Evolutionary conservation across 2,888 invertebrate genomes (phyloP).

Genomic region (Hofmannophila pseudospretella): DNA sequence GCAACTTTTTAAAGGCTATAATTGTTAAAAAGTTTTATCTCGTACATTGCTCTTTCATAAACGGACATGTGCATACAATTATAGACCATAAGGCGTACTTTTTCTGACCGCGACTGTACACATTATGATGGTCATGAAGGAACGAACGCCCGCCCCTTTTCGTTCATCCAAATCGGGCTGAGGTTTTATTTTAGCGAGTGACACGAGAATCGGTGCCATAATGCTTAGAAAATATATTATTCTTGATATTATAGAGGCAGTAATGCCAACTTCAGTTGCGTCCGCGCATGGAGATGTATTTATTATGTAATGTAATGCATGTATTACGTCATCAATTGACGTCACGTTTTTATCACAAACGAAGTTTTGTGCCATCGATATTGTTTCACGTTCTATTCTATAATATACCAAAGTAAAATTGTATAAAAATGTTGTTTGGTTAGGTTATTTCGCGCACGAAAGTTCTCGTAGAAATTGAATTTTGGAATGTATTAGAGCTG

Average conservation of each 20-base stretch:
- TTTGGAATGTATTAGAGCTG: slow-evolving; percentile 4
- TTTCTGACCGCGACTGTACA: too few relatives aligned
- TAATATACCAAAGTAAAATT: slow-evolving; percentile 19
- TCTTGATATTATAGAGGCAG: slow-evolving; percentile 26
- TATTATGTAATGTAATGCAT: background rate
- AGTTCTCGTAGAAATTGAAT: slow-evolving; percentile 1
- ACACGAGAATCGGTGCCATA: too few relatives aligned
- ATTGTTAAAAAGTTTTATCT: too few relatives aligned
- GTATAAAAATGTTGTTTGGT: slow-evolving; percentile 16
- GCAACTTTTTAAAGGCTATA: too few relatives aligned
- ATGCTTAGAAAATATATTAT: slow-evolving; percentile 16
- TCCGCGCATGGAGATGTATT: slow-evolving; percentile 7
- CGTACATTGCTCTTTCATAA: too few relatives aligned
- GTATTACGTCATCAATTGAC: background rate
- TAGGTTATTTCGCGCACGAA: slow-evolving; percentile 6
- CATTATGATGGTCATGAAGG: too few relatives aligned
- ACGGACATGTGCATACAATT: too few relatives aligned
- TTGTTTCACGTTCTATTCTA: slow-evolving; percentile 9
- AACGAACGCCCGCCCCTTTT: too few relatives aligned
- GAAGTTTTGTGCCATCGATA: slow-evolving; percentile 17
- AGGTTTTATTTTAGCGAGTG: too few relatives aligned
- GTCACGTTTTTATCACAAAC: background rate
- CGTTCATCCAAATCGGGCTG: too few relatives aligned
- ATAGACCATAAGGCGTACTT: too few relatives aligned
- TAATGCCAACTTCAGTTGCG: slow-evolving; percentile 9